A percentile compares a stretch with the other conserved stretches of the same genome.
Evolutionary conservation across 2,888 invertebrate genomes (phyloP).

Genomic region (Agrenia bidenticulata): DNA sequence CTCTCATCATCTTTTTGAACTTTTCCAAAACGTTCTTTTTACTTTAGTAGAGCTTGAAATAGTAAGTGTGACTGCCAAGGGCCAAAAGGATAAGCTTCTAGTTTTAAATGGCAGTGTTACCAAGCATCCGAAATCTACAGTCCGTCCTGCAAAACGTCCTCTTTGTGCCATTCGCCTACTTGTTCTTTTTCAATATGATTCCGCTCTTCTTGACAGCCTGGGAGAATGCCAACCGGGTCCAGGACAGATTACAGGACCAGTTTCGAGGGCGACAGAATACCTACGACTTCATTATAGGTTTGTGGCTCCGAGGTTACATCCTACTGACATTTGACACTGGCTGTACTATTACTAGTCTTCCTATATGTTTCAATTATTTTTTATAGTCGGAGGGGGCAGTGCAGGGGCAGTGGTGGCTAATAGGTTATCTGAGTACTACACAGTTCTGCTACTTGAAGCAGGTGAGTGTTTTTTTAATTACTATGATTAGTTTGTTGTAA

Average conservation of each 20-base stretch:
- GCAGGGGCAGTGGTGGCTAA: conserved; percentile 39
- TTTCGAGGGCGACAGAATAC: background rate
- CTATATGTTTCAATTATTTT: background rate
- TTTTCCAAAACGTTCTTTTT: no score
- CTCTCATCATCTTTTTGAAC: no score
- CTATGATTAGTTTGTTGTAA: background rate
- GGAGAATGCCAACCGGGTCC: conserved; percentile 10
- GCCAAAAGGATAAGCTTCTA: no score
- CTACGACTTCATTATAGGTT: conserved; percentile 8
- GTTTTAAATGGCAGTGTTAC: background rate
- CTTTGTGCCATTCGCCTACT: conserved; percentile 10
- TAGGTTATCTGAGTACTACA: conserved; percentile 21
- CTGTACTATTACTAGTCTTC: no score
- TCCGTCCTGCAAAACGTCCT: background rate
- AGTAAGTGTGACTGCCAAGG: no score
- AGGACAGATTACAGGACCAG: conserved; percentile 6
- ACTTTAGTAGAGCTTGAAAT: no score
- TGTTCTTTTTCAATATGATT: conserved; percentile 10
- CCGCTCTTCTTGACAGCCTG: background rate
- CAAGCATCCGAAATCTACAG: background rate
- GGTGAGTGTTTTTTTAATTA: conserved; percentile 9
- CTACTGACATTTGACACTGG: no score
- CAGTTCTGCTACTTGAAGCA: conserved; percentile 32
- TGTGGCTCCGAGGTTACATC: background rate
- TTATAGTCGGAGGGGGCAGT: conserved; percentile 33